Evolutionary conservation across 2,797 vertebrate species (phyloP), one percentile per base, ranked within the genome.

Genomic region (Lycodopsis pacificus): DNA sequence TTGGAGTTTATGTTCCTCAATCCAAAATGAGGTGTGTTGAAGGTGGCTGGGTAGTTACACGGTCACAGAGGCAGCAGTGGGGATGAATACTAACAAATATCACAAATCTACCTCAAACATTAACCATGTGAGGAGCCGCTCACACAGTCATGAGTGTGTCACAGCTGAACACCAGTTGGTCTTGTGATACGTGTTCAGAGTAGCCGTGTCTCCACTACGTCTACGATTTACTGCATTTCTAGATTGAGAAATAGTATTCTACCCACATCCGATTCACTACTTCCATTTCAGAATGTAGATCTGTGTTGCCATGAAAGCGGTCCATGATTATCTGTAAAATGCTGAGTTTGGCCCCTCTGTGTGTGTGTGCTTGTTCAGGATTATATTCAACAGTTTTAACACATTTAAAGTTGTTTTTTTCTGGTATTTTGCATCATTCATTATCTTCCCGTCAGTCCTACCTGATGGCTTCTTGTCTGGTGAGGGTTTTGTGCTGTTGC

Each of bases 391-490:
- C 13, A 14, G 11, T 36, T n/a, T 65, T 30, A 30, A 15, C 12
- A n/a, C 27, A 11, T 20, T 25, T 13, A 17, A 9, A 3, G 2
- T 2, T 14, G 46, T 15, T 5, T 27, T 56, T 19, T 19, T 57
- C 10, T 22, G 15, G 15, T 7, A 17, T 25, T 13, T 14, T 25
- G 4, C 14, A 2, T 3, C 27, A 56, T 59, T 46, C 19, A 7
- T 4, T 2, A 4, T 30, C 34, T 66, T 1, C 65, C 15, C 6
- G 12, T 51, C 1, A 6, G 7, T 27, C 76, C 4, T 74, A 96
- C 95, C 95, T 94, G 89, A 92, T 36, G 20, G 91, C 83, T 54
- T 73, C 92, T 84, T 93, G 96, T 90, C 96, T 94, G 86, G 70
- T 49, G 65, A 96, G 86, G 69, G 82, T 78, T 82, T 90, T 94